Conservation (phyloP, 1,140 invertebrate species). For the Megalonaias nervosa region DNA sequence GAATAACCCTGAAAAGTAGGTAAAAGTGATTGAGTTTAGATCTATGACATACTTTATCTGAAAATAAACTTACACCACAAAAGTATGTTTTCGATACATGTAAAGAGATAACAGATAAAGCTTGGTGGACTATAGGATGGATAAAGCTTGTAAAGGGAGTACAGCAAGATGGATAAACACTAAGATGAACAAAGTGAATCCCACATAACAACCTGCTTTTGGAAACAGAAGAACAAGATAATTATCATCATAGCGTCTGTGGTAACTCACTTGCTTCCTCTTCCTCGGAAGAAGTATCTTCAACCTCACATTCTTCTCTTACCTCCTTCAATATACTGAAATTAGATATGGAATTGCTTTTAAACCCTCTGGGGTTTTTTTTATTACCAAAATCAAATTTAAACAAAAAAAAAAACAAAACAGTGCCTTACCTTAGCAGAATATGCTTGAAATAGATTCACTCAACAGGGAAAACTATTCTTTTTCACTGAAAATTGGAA, state of each 20-base stretch:
- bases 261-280: conserved; percentile 72
- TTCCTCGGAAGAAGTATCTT: conserved; percentile 80
- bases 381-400: not conserved
- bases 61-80: too few relatives aligned
- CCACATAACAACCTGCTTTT: not conserved
- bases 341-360: conserved; percentile 1
- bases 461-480: too few relatives aligned
- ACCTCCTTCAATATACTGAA: conserved; percentile 71
- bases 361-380: not conserved
- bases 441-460: too few relatives aligned
- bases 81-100: not conserved
- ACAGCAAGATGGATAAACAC: not conserved
- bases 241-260: not conserved
- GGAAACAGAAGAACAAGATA: not conserved
- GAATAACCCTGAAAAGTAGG: too few relatives aligned
- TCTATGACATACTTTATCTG: too few relatives aligned
- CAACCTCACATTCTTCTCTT: conserved; percentile 76
- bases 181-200: not conserved
- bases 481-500: too few relatives aligned
- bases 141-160: too few relatives aligned
- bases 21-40: too few relatives aligned
- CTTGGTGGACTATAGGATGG: not conserved
- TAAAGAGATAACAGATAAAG: not conserved
- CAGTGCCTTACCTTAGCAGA: not conserved
- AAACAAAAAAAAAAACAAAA: not conserved